These are phyloP conservation scores for Calameuta idolon DNA, from an alignment of 2,888 invertebrate genomes.

Conservation along the genomic window DNA sequence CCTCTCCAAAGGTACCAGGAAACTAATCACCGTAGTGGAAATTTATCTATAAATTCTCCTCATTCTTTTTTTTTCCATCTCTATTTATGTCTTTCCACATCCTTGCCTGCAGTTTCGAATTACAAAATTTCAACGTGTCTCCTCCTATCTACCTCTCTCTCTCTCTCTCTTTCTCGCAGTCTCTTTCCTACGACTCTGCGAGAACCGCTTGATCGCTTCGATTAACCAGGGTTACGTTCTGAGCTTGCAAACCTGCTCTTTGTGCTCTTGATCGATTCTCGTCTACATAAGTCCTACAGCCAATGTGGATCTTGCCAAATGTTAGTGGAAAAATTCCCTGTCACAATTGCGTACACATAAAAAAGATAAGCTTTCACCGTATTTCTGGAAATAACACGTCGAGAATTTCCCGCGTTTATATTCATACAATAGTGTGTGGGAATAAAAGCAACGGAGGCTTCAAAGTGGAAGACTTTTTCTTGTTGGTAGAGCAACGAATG, in stretches of 20 bases:
- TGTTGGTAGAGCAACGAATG: background rate
- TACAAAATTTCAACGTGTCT: background rate
- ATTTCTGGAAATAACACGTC: background rate
- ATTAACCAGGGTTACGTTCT: background rate
- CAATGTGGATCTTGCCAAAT: background rate
- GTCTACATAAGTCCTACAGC: background rate
- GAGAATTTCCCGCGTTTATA: background rate
- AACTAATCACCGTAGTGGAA: too few species aligned
- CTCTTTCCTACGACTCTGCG: background rate
- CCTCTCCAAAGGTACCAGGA: too few species aligned
- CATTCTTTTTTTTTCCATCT: too few species aligned
- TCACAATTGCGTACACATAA: background rate
- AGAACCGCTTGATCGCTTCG: background rate
- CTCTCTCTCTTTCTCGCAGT: background rate
- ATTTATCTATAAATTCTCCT: too few species aligned
- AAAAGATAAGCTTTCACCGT: background rate
- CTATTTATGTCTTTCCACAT: too few species aligned
- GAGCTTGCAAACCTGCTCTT: background rate
- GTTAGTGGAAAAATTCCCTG: background rate
- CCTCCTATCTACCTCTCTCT: background rate
- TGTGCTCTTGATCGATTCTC: background rate
- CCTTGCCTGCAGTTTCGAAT: too few species aligned
- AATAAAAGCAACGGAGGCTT: background rate
- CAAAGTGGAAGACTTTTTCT: background rate
- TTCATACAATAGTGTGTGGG: background rate